A percentile compares a stretch with the other conserved stretches of the same genome.
phyloP scores from a whole-genome alignment of 2,888 invertebrate genomes.

The Baccha elongata region DNA sequence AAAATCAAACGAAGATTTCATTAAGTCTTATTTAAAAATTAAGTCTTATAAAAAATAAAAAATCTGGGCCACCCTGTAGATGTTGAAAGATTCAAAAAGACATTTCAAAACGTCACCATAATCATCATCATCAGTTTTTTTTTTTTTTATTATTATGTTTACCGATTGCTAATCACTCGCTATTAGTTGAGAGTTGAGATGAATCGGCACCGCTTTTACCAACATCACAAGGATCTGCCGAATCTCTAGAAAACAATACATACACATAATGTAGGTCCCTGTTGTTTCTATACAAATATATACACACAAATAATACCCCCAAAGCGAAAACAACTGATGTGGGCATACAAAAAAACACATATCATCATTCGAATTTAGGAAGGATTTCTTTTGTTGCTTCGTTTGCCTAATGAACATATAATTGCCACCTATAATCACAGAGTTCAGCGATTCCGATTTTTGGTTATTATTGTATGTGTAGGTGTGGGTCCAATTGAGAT shows the following conservation, averaged over 20 bases:
- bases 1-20: too few relatives aligned
- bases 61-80: not conserved
- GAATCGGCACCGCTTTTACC: slow-evolving; percentile 55
- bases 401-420: slow-evolving; percentile 72
- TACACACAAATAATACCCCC: slow-evolving; percentile 6
- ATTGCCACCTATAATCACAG: slow-evolving; percentile 70
- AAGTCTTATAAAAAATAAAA: too few relatives aligned
- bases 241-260: slow-evolving; percentile 33
- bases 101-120: not conserved
- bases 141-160: not conserved
- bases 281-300: not conserved
- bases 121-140: not conserved
- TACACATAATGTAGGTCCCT: not conserved
- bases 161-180: not conserved
- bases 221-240: slow-evolving; percentile 59
- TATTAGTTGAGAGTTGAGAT: slow-evolving; percentile 40
- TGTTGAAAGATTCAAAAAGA: not conserved
- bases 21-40: too few relatives aligned
- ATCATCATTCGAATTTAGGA: slow-evolving; percentile 19
- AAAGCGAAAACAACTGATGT: too few relatives aligned
- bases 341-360: slow-evolving; percentile 21
- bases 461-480: not conserved
- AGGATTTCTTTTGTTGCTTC: slow-evolving; percentile 53
- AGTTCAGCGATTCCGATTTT: slow-evolving; percentile 55
- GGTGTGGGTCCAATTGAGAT: slow-evolving; percentile 44